Conservation (phyloP, 2,797 vertebrate species). For the Lutjanus argentimaculatus region DNA sequence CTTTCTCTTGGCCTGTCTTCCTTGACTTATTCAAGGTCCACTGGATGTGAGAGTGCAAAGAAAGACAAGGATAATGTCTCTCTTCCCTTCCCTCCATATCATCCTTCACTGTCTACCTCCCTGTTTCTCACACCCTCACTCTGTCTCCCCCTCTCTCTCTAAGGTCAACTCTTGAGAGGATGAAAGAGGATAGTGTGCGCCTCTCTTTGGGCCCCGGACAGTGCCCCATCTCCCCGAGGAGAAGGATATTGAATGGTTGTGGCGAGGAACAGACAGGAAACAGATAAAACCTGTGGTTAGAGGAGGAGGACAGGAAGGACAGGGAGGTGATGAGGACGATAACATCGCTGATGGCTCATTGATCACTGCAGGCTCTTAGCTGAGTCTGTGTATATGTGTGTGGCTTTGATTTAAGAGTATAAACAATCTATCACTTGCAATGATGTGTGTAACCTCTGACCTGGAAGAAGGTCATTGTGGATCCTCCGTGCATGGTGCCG, state of each 20-base stretch:
- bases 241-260: conserved; percentile 66
- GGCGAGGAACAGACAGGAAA: conserved; percentile 65
- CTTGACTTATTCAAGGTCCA: conserved; percentile 57
- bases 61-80: conserved; percentile 55
- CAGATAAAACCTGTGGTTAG: conserved; percentile 66
- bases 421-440: conserved; percentile 47
- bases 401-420: conserved; percentile 12
- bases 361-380: conserved; percentile 46
- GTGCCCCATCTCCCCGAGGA: conserved; percentile 48
- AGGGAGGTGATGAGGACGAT: conserved; percentile 62
- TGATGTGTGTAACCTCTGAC: conserved; percentile 76
- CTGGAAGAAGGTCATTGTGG: conserved; percentile 99
- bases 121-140: conserved; percentile 23
- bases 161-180: conserved; percentile 63
- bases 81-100: conserved; percentile 31
- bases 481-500: conserved; percentile 97
- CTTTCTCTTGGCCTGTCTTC: conserved; percentile 45
- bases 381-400: conserved; percentile 13
- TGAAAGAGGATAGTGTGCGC: conserved; percentile 45
- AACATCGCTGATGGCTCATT: conserved; percentile 59
- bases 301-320: conserved; percentile 62
- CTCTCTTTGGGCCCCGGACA: conserved; percentile 38
- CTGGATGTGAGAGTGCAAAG: conserved; percentile 40
- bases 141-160: conserved; percentile 6
- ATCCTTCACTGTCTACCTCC: conserved; percentile 56